phyloP scores from a whole-genome alignment of 2,113 vertebrate genomes.

The Ciconia boyciana region DNA sequence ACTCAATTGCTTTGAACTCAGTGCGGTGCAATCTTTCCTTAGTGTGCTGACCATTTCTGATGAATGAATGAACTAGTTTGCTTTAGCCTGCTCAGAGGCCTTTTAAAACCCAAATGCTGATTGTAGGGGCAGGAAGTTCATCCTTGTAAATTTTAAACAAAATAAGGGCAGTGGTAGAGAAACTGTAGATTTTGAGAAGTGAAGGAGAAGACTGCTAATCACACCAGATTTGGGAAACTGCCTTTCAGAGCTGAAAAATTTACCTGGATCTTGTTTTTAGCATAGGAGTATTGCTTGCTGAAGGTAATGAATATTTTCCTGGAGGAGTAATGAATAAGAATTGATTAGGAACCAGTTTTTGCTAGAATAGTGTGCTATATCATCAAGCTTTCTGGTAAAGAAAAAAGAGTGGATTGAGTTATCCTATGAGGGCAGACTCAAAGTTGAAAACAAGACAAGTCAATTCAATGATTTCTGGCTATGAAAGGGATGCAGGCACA shows the following conservation, averaged over 20 bases:
- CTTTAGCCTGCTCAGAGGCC: background rate
- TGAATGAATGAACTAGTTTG: background rate
- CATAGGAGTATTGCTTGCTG: background rate
- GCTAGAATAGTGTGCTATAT: background rate
- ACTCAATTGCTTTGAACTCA: background rate
- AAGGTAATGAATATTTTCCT: background rate
- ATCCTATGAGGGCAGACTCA: background rate
- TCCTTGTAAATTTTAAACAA: background rate
- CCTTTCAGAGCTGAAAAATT: background rate
- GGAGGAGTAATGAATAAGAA: background rate
- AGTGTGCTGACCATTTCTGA: background rate
- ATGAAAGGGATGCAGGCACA: background rate
- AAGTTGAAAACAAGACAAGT: background rate
- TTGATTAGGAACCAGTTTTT: background rate
- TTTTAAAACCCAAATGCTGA: background rate
- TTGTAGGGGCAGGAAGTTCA: background rate
- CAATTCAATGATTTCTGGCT: background rate
- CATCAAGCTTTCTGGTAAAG: background rate
- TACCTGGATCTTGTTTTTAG: background rate
- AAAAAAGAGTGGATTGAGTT: background rate
- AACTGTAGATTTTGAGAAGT: background rate
- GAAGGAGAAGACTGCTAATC: background rate
- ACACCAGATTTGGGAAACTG: background rate
- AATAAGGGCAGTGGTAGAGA: background rate
- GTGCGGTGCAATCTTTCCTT: background rate